Conservation (phyloP, 2,888 invertebrate species). For the Lomographa bimaculata region DNA sequence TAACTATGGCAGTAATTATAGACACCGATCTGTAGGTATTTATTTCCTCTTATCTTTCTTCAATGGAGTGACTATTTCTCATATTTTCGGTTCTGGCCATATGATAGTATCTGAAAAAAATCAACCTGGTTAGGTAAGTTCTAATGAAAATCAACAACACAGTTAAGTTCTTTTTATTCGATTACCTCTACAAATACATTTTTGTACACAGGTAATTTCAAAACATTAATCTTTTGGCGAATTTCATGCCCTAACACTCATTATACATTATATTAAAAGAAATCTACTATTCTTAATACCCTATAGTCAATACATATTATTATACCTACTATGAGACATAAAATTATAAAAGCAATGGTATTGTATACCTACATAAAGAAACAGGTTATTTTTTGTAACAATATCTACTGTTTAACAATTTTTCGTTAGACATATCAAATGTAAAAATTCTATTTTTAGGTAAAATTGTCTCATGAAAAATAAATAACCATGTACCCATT, state of each 20-base stretch:
- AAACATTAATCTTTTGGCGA: constrained; percentile 60
- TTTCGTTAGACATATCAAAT: too few species aligned
- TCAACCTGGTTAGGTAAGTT: too few species aligned
- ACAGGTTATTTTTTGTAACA: too few species aligned
- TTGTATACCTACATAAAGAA: constrained; percentile 40
- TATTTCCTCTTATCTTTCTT: too few species aligned
- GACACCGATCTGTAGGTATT: too few species aligned
- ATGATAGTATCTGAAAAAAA: too few species aligned
- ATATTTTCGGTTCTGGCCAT: too few species aligned
- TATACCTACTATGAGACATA: neutral
- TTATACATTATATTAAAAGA: constrained; percentile 48
- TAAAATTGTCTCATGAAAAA: neutral
- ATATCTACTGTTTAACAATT: too few species aligned
- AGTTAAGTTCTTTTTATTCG: constrained; percentile 49
- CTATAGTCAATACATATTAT: constrained; percentile 26
- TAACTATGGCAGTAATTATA: too few species aligned
- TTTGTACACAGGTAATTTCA: constrained; percentile 68
- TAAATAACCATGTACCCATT: too few species aligned
- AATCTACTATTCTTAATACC: constrained; percentile 27
- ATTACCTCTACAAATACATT: constrained; percentile 74
- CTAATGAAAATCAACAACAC: neutral
- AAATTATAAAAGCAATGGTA: constrained; percentile 38
- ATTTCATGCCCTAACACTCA: constrained; percentile 69
- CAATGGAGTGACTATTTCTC: too few species aligned
- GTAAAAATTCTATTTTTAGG: too few species aligned